Base-by-base conservation (phyloP, 1,140 invertebrate genomes). In the Drosophila miranda region DNA sequence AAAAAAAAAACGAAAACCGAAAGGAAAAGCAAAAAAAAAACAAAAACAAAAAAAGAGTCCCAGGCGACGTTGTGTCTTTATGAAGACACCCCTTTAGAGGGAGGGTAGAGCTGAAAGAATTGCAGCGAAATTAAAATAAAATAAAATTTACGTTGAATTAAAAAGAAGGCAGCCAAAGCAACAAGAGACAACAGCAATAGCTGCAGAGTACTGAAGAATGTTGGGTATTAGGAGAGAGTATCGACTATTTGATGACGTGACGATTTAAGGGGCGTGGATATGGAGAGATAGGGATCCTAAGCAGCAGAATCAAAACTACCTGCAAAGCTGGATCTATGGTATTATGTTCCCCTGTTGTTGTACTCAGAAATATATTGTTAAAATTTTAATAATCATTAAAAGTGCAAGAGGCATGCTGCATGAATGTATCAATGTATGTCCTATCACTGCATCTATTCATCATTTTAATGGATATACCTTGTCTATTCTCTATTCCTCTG, bases 71-170 rank as follows among this genome's bases (percentile, higher is more conserved):
- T 51, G 56, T 45, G 68, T 38, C 34, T 57, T 62, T 55, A 79
- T 78, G 67, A 78, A 75, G 53, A 28, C 21, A 30, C 11, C 11
- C 34, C 34, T 34, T 34, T 43, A 45, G 50, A 54, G 48, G 57
- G 38, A 58, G 60, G 38, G 61, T 44, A 13, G 1, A 38, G 50
- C 61, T 87, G 78, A 82, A 86, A 87, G 74, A 86, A 87, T 82
- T 82, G 82, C 82, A 81, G 82, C 50, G 75, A 87, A 86, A 86
- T 86, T 86, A 86, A 86, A 86, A 86, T 86, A 82, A 86, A 86
- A 86, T 86, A 86, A 87, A 86, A 87, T 87, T 82, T 87, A 87
- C 82, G 82, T 75, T 86, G 75, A 86, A 86, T 87, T 87, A 87
- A 86, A 87, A 78, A 76, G 52, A 71, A 78, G 26, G 49, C 74